Evolutionary conservation across 2,888 invertebrate species (phyloP).

Genomic region (Meloe dianella): DNA sequence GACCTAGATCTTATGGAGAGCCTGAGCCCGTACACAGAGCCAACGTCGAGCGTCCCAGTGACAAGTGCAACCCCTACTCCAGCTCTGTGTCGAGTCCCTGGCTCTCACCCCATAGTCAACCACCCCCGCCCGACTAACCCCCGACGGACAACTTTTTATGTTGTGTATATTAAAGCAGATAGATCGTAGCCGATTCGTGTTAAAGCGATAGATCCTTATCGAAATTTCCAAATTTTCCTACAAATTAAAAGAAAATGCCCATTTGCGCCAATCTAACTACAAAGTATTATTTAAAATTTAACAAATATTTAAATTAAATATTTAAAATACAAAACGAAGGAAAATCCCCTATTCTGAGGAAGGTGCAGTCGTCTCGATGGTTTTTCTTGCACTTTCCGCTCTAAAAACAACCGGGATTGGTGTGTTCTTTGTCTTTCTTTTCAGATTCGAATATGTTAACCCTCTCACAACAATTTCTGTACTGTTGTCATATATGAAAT

Average conservation of each 20-base stretch:
- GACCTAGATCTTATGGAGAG: constrained; percentile 12
- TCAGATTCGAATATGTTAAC: not conserved
- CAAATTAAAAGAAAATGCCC: not conserved
- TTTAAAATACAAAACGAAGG: not conserved
- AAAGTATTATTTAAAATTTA: not conserved
- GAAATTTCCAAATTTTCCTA: not conserved
- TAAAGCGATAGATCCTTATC: constrained; percentile 60
- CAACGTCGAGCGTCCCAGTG: constrained; percentile 48
- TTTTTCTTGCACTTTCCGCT: not conserved
- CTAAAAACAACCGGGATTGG: constrained; percentile 2
- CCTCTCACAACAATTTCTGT: not conserved
- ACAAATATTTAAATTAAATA: not conserved
- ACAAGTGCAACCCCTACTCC: constrained; percentile 51
- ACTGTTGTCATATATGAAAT: constrained; percentile 2
- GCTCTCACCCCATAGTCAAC: constrained; percentile 43
- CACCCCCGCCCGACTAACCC: constrained; percentile 49
- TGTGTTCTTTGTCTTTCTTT: not conserved
- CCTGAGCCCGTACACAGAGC: constrained; percentile 20
- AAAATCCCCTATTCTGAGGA: not conserved
- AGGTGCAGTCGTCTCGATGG: not conserved
- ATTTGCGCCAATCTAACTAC: not conserved
- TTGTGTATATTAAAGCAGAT: constrained; percentile 59
- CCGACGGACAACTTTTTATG: constrained; percentile 59
- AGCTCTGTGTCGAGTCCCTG: constrained; percentile 40
- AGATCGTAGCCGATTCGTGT: constrained; percentile 71